phyloP scores from a whole-genome alignment of 1,140 invertebrate species.

The Anadara kagoshimensis region DNA sequence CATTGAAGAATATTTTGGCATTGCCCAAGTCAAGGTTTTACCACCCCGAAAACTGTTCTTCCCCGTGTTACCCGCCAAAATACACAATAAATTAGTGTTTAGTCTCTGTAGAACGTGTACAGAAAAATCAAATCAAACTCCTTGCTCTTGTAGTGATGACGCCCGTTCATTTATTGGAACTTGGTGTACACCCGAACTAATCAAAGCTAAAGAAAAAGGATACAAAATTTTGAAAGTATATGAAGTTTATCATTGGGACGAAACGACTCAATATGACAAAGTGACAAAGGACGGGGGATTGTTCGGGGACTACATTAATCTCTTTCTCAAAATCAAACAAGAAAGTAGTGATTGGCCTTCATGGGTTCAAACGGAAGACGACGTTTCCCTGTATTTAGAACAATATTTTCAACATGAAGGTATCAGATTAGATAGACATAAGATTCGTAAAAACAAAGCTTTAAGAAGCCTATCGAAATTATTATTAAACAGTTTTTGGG shows the following conservation, averaged over 20 bases:
- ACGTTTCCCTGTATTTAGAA: slow-evolving; percentile 55
- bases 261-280: slow-evolving; percentile 33
- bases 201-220: slow-evolving; percentile 6
- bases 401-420: slow-evolving; percentile 66
- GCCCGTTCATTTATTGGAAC: slow-evolving; percentile 7
- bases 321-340: slow-evolving; percentile 50
- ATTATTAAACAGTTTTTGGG: slow-evolving; percentile 55
- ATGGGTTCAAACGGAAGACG: slow-evolving; percentile 18
- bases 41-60: slow-evolving; percentile 1
- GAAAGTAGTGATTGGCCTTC: slow-evolving; percentile 42
- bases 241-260: slow-evolving; percentile 33
- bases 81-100: slow-evolving; percentile 11
- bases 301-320: slow-evolving; percentile 44
- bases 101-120: slow-evolving; percentile 8
- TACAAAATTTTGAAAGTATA: slow-evolving; percentile 22
- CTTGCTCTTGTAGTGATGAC: slow-evolving; percentile 5
- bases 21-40: slow-evolving; percentile 16
- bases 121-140: background rate
- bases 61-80: slow-evolving; percentile 14
- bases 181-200: background rate
- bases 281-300: slow-evolving; percentile 17
- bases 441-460: slow-evolving; percentile 68
- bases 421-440: slow-evolving; percentile 64
- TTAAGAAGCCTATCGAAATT: slow-evolving; percentile 48
- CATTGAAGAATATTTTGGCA: slow-evolving; percentile 3